A percentile compares a stretch with the other conserved stretches of the same genome.
Conservation (phyloP, 2,888 invertebrate genomes). For the Melikaiella ostensackeni region DNA sequence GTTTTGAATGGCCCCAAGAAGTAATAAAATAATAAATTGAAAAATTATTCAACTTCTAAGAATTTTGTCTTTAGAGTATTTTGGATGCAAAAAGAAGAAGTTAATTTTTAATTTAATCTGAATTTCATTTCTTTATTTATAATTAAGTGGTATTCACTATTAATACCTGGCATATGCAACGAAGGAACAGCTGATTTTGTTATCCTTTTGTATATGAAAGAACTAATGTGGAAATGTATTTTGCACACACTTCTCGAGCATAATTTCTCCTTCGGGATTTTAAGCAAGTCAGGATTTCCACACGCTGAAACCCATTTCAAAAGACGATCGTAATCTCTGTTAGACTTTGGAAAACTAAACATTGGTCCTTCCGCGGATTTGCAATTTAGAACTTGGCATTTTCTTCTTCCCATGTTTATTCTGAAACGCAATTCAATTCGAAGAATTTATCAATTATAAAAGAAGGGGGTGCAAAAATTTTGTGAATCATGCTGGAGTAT, state of each 20-base stretch:
- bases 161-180: neutral
- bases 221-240: neutral
- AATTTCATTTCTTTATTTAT: too few relatives aligned
- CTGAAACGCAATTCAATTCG: too few relatives aligned
- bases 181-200: neutral
- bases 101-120: too few relatives aligned
- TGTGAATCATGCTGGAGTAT: too few relatives aligned
- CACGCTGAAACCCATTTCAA: neutral
- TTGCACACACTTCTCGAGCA: neutral
- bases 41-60: too few relatives aligned
- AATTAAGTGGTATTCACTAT: too few relatives aligned
- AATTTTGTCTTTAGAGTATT: too few relatives aligned
- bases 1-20: too few relatives aligned
- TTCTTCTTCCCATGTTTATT: neutral
- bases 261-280: neutral
- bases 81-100: too few relatives aligned
- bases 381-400: neutral
- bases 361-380: neutral
- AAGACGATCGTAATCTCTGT: neutral
- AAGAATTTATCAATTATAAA: too few relatives aligned
- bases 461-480: too few relatives aligned
- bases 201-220: neutral
- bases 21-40: too few relatives aligned
- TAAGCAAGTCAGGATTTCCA: neutral
- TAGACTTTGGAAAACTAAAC: neutral